These are phyloP conservation scores for Polydrusus tereticollis DNA, from an alignment of 2,888 invertebrate genomes.

Conservation along the genomic window DNA sequence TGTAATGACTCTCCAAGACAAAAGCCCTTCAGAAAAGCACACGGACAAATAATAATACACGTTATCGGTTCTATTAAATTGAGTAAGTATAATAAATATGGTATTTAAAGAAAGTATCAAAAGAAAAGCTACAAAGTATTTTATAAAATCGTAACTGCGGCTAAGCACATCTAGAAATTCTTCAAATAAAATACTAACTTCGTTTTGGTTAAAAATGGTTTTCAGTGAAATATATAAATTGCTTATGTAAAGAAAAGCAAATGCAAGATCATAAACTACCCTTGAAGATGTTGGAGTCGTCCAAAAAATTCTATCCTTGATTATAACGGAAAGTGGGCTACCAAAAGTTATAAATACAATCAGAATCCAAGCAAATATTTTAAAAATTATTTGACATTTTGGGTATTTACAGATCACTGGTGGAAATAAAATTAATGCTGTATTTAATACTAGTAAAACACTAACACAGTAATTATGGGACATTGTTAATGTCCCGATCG, in stretches of 20 bases:
- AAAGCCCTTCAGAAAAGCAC: conserved; percentile 32
- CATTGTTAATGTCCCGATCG: background rate
- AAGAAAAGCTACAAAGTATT: conserved; percentile 29
- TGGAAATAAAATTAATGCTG: conserved; percentile 32
- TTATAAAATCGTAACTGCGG: conserved; percentile 5
- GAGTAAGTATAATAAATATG: conserved; percentile 20
- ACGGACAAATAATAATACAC: conserved; percentile 26
- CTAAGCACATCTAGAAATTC: background rate
- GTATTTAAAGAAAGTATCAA: conserved; percentile 27
- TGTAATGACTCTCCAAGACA: conserved; percentile 27
- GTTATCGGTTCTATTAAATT: conserved; percentile 25
- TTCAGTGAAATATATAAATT: conserved; percentile 33
- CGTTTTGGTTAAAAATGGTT: conserved; percentile 17
- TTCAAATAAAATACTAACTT: conserved; percentile 11
- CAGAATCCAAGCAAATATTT: conserved; percentile 20
- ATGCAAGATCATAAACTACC: conserved; percentile 34
- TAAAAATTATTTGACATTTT: conserved; percentile 12
- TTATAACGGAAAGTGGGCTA: conserved; percentile 22
- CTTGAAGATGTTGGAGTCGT: conserved; percentile 25
- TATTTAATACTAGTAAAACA: conserved; percentile 13
- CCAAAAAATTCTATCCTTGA: conserved; percentile 28
- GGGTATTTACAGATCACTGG: conserved; percentile 19
- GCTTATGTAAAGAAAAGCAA: conserved; percentile 28
- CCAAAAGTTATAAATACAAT: conserved; percentile 16
- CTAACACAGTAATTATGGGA: conserved; percentile 2